Percentiles rank a stretch among this genome's conserved stretches.
Evolutionary conservation across 2,113 vertebrate genomes (phyloP).

Genomic region (Ahaetulla prasina): DNA sequence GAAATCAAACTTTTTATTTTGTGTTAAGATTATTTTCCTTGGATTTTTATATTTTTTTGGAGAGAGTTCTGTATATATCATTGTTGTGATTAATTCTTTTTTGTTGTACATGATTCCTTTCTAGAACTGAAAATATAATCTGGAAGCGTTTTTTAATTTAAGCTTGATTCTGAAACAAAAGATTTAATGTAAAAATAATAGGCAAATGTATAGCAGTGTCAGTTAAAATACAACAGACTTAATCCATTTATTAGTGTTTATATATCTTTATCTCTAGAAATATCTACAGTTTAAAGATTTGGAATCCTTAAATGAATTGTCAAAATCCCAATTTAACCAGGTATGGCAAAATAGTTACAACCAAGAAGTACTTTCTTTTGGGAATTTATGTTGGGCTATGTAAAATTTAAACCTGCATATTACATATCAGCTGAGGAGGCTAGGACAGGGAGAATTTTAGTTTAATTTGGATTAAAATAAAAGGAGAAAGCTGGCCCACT

Average conservation of each 20-base stretch:
- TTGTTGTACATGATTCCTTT: background rate
- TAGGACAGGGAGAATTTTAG: background rate
- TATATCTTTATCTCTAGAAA: constrained; percentile 68
- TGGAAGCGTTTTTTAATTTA: background rate
- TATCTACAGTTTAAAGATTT: constrained; percentile 80
- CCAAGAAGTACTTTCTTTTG: background rate
- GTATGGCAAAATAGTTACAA: constrained; percentile 61
- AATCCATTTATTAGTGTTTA: background rate
- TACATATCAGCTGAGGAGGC: background rate
- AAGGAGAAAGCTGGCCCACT: background rate
- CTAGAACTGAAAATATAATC: background rate
- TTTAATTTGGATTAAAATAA: background rate
- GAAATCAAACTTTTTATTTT: background rate
- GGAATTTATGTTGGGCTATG: background rate
- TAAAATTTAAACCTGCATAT: background rate
- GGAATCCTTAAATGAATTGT: constrained; percentile 73
- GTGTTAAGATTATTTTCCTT: background rate
- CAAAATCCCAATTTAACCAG: constrained; percentile 80
- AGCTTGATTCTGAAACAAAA: background rate
- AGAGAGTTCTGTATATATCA: background rate
- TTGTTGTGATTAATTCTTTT: background rate
- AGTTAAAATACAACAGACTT: background rate
- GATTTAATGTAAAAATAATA: background rate
- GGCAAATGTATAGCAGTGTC: background rate
- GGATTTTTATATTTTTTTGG: background rate